Base-by-base conservation (phyloP, 2,888 invertebrate species). In the Sinohyriopsis cumingii region DNA sequence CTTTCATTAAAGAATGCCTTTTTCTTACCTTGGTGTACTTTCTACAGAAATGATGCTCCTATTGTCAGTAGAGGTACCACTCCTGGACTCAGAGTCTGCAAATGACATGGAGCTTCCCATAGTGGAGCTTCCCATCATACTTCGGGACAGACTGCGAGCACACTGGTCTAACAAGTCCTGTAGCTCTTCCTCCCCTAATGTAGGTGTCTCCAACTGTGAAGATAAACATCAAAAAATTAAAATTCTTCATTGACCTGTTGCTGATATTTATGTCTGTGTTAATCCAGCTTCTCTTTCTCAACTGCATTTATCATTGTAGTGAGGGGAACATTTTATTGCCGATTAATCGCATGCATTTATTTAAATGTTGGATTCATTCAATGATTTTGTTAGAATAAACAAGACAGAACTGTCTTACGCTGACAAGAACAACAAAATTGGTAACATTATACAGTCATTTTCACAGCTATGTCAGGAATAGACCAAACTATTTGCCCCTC, bases 91-190 rank as follows among this genome's bases (percentile, higher is more conserved):
- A 53, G 79, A 72, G 59, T 79, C 79, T 63, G 77, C 73, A 60
- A 77, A 76, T 24, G 81, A 80, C 25, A 80, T 79, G 45, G 78
- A 74, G 15, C 72, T 56, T 69, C 75, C 68, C 57, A 75, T 67
- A 20, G 72, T 75, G 67, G 73, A 55, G 33, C 75, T 59, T 18
- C 75, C 75, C 75, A 77, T 69, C 2, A 79, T 76, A 24, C 82
- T 69, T 33, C 79, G 69, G 7, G 87, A 86, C 69, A 88, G 68
- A 19, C 87, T 86, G 9, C 84, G 73, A 15, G 82, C 84, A 82
- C 87, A 88, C 73, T 88, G 84, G 28, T 88, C 86, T 62, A 89
- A 75, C n/a, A 89, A 75, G 55, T 80, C 77, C 55, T 87, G 81
- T 55, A 89, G 78, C 68, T 87, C 84, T 59, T 84, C 80, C 7